phyloP scores from a whole-genome alignment of 2,797 vertebrate species.

The Nothura maculosa region DNA sequence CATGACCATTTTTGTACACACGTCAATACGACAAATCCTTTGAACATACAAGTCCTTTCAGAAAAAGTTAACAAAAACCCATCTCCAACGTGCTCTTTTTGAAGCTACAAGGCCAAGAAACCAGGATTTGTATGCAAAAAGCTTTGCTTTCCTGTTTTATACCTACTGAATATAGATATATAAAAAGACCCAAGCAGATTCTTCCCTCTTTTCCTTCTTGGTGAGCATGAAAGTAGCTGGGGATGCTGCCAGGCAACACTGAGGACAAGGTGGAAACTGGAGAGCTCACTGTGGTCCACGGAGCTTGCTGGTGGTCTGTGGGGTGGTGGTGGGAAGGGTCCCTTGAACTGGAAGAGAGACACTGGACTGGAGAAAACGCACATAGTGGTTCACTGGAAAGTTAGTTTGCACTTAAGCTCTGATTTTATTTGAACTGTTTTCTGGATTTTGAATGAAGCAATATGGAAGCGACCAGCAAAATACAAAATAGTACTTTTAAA shows the following conservation, averaged over 20 bases:
- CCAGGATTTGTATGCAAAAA: slow-evolving; percentile 56
- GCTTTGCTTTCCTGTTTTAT: slow-evolving; percentile 60
- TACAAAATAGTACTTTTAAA: slow-evolving; percentile 75
- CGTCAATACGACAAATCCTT: slow-evolving; percentile 33
- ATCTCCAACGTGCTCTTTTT: slow-evolving; percentile 29
- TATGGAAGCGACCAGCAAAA: slow-evolving; percentile 88
- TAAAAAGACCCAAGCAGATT: background rate
- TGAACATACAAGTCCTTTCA: slow-evolving; percentile 35
- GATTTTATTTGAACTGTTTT: slow-evolving; percentile 83
- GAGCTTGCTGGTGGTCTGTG: slow-evolving; percentile 56
- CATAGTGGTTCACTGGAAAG: slow-evolving; percentile 79
- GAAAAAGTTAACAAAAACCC: slow-evolving; percentile 33
- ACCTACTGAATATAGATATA: background rate
- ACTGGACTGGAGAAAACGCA: slow-evolving; percentile 78
- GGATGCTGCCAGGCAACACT: slow-evolving; percentile 63
- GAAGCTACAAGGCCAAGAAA: slow-evolving; percentile 52
- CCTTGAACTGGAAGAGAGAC: slow-evolving; percentile 76
- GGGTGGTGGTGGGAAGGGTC: slow-evolving; percentile 59
- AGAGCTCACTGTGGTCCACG: slow-evolving; percentile 42
- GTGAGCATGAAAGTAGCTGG: slow-evolving; percentile 21
- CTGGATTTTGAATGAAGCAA: slow-evolving; percentile 89
- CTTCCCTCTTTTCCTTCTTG: slow-evolving; percentile 51
- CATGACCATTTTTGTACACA: slow-evolving; percentile 5
- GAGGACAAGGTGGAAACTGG: slow-evolving; percentile 51
- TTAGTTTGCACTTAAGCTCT: slow-evolving; percentile 84